Evolutionary conservation across 2,113 vertebrate species (phyloP).

Genomic region (Mormyrus lacerda): DNA sequence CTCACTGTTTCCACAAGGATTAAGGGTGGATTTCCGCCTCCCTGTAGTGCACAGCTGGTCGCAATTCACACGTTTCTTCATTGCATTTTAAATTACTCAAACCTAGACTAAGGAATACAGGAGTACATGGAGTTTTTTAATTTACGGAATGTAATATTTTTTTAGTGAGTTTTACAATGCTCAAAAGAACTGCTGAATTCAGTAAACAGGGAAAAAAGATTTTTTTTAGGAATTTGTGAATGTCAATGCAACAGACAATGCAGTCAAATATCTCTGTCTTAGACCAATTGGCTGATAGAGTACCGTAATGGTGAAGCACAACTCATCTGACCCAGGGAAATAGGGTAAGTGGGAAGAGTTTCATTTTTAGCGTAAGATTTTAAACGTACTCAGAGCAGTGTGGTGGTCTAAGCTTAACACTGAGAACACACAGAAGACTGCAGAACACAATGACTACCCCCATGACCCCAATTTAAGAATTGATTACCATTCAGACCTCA

Average conservation of each 20-base stretch:
- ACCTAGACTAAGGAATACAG: background rate
- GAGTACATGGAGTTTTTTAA: background rate
- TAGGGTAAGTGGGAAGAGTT: background rate
- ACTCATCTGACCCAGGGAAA: background rate
- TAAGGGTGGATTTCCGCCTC: background rate
- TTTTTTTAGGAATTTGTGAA: background rate
- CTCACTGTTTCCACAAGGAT: background rate
- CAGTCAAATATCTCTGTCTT: background rate
- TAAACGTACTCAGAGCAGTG: background rate
- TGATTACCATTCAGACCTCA: conserved; percentile 10
- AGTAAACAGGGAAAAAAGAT: background rate
- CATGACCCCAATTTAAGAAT: background rate
- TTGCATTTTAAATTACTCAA: background rate
- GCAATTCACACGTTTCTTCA: background rate
- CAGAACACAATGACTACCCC: background rate
- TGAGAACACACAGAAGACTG: background rate
- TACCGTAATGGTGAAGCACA: background rate
- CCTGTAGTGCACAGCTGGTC: background rate
- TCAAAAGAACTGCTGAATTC: background rate
- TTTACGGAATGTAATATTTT: background rate
- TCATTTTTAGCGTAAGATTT: background rate
- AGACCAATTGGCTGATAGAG: background rate
- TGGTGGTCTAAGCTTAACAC: background rate
- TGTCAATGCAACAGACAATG: background rate
- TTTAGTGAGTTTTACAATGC: background rate